Conservation (phyloP, 1,140 invertebrate species). For the Ganaspis sp. region DNA sequence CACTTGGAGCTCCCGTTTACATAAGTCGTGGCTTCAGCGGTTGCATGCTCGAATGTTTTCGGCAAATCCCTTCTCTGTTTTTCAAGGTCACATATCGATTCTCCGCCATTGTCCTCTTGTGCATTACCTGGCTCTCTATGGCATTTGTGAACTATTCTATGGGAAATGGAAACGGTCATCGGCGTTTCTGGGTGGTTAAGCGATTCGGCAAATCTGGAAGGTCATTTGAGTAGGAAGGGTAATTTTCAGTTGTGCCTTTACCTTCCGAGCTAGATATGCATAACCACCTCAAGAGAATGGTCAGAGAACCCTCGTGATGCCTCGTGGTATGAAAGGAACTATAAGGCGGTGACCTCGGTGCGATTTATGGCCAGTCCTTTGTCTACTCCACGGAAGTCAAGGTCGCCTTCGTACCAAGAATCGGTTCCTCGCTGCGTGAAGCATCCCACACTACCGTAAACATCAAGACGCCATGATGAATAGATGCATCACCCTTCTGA, state of each 20-base stretch:
- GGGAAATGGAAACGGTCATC: neutral
- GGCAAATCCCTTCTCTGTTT: neutral
- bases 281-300: conserved; percentile 46
- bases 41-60: neutral
- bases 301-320: conserved; percentile 47
- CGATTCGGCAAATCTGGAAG: neutral
- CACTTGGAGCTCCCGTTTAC: neutral
- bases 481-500: conserved; percentile 42
- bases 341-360: conserved; percentile 56
- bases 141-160: neutral
- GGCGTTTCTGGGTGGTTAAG: conserved; percentile 22
- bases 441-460: conserved; percentile 57
- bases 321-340: conserved; percentile 49
- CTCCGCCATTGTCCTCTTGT: neutral
- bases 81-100: neutral
- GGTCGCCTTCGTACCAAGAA: conserved; percentile 50
- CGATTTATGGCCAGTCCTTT: conserved; percentile 58
- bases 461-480: conserved; percentile 51
- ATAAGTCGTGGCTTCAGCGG: neutral
- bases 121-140: neutral
- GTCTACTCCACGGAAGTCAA: conserved; percentile 55
- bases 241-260: conserved; percentile 49
- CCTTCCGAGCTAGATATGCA: conserved; percentile 52
- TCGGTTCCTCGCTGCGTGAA: conserved; percentile 54
- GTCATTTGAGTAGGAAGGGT: conserved; percentile 38